Evolutionary conservation across 2,888 invertebrate species (phyloP).

Genomic region (Noctua comes): DNA sequence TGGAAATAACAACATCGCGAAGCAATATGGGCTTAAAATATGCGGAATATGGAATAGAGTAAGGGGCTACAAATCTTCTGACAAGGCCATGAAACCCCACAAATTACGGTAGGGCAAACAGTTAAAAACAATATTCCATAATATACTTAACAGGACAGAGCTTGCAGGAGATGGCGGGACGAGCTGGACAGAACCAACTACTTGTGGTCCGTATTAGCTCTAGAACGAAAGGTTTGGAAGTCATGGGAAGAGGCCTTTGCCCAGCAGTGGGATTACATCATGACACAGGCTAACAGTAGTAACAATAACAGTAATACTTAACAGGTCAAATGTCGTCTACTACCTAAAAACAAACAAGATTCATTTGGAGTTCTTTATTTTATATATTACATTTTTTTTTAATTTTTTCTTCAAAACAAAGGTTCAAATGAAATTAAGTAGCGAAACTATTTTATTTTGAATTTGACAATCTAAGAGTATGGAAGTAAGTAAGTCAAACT

Average conservation of each 20-base stretch:
- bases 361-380: too few relatives aligned
- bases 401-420: too few relatives aligned
- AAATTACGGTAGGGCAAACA: neutral
- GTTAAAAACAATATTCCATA: neutral
- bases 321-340: neutral
- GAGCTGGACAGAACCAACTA: too few relatives aligned
- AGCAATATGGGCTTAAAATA: constrained; percentile 14
- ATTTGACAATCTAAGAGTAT: neutral
- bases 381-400: too few relatives aligned
- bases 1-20: neutral
- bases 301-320: neutral
- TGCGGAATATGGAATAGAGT: neutral
- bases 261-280: too few relatives aligned
- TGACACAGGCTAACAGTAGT: too few relatives aligned
- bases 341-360: neutral
- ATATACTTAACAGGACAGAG: neutral
- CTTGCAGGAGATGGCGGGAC: too few relatives aligned
- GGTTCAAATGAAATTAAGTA: neutral
- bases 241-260: too few relatives aligned
- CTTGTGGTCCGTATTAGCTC: too few relatives aligned
- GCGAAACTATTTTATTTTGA: neutral
- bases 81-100: neutral
- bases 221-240: too few relatives aligned
- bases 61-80: neutral
- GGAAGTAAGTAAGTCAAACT: constrained; percentile 54